Conservation (phyloP, 1,140 invertebrate genomes). For the Vanessa atalanta region DNA sequence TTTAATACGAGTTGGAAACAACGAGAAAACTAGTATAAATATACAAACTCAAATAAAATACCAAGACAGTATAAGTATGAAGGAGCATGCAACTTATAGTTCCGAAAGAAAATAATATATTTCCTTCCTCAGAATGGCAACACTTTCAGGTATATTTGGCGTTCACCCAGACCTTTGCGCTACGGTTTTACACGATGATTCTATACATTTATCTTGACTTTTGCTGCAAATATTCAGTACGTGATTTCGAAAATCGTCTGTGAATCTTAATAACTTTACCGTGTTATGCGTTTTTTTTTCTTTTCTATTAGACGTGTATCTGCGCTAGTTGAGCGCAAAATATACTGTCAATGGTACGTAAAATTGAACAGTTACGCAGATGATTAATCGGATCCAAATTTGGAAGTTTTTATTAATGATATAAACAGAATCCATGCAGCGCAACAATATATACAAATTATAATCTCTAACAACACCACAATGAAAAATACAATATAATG, state of each 20-base stretch:
- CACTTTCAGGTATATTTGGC: conserved; percentile 25
- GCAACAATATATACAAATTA: too few species aligned
- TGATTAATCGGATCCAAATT: too few species aligned
- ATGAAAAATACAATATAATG: too few species aligned
- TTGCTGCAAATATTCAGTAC: background rate
- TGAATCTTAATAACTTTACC: background rate
- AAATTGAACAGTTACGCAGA: too few species aligned
- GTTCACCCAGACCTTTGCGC: conserved; percentile 19
- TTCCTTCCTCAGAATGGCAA: conserved; percentile 6
- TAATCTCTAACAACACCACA: too few species aligned
- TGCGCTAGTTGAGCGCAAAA: too few species aligned
- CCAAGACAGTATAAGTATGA: conserved; percentile 7
- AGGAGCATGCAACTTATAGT: conserved; percentile 6
- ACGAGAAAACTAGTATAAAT: background rate
- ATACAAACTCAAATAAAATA: background rate
- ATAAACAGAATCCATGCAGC: too few species aligned
- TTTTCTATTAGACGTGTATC: too few species aligned
- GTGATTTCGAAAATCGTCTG: background rate
- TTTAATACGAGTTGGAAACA: background rate
- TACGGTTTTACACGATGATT: conserved; percentile 16
- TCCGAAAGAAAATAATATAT: conserved; percentile 10
- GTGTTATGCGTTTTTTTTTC: background rate
- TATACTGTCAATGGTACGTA: too few species aligned
- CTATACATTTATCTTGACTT: conserved; percentile 16
- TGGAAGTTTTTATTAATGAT: too few species aligned